phyloP scores from a whole-genome alignment of 2,797 vertebrate genomes.

The Macroramphosus scolopax region DNA sequence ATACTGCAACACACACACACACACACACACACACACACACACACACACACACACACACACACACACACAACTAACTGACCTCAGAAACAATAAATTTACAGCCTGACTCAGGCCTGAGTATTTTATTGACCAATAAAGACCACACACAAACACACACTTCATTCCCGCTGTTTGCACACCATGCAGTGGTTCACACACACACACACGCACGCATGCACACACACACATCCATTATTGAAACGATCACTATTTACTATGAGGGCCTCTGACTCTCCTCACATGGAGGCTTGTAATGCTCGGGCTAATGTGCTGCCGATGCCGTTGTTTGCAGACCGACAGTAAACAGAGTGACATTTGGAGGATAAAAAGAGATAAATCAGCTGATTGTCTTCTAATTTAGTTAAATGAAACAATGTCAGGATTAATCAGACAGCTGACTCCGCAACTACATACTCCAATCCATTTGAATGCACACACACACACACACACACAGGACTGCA shows the following conservation, averaged over 20 bases:
- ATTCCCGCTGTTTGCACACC: constrained; percentile 41
- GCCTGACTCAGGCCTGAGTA: constrained; percentile 27
- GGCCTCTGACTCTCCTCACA: constrained; percentile 25
- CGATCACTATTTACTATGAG: constrained; percentile 34
- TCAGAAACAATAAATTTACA: constrained; percentile 51
- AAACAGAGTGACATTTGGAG: constrained; percentile 9
- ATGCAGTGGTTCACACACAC: constrained; percentile 12
- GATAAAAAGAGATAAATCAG: constrained; percentile 13
- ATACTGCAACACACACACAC: constrained; percentile 30
- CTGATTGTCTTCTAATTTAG: constrained; percentile 19
- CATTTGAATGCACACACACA: constrained; percentile 6
- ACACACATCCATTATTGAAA: constrained; percentile 57
- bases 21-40: constrained; percentile 30
- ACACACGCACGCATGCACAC: constrained; percentile 8
- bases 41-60: constrained; percentile 28
- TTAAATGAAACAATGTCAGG: constrained; percentile 16
- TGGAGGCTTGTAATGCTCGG: constrained; percentile 7
- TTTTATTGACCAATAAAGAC: constrained; percentile 64
- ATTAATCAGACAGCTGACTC: constrained; percentile 11
- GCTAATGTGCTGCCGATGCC: constrained; percentile 14
- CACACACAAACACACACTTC: constrained; percentile 20
- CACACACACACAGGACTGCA: no score
- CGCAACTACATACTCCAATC: constrained; percentile 1
- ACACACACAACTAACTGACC: constrained; percentile 41
- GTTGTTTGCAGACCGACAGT: no score